Conservation (phyloP, 1,140 invertebrate genomes). For the Venturia canescens region DNA sequence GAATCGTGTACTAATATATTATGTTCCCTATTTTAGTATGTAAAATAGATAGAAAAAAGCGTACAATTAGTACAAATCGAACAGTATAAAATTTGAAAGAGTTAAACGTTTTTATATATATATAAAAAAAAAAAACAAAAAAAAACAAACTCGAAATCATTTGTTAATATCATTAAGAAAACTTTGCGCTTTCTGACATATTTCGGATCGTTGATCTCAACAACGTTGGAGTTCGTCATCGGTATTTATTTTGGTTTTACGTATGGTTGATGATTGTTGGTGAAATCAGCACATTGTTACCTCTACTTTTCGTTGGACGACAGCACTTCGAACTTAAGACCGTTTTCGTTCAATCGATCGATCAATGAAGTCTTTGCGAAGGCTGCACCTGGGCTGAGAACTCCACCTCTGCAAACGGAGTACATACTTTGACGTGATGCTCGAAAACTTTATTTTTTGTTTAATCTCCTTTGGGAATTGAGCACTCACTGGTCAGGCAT, state of each 20-base stretch:
- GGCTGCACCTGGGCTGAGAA: slow-evolving; percentile 75
- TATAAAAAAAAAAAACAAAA: no score
- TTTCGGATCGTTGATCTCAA: not conserved
- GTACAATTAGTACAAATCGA: no score
- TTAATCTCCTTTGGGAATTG: not conserved
- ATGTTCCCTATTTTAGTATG: no score
- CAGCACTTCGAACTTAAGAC: slow-evolving; percentile 80
- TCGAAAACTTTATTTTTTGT: not conserved
- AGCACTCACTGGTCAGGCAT: slow-evolving; percentile 83
- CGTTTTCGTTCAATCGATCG: slow-evolving; percentile 79
- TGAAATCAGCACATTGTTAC: no score
- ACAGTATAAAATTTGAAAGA: no score
- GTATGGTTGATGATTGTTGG: not conserved
- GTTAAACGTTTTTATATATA: no score
- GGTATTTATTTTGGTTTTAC: no score
- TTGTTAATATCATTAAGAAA: no score
- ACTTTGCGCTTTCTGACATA: not conserved
- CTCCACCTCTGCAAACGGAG: slow-evolving; percentile 73
- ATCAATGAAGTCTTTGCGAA: slow-evolving; percentile 82
- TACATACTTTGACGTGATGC: not conserved
- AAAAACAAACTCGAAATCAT: no score
- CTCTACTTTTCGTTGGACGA: slow-evolving; percentile 67
- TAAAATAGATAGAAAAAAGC: no score
- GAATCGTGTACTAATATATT: no score
- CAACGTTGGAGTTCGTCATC: not conserved